Percentiles rank a stretch among this genome's conserved stretches.
Evolutionary conservation across 2,113 vertebrate species (phyloP).

Genomic region (Cheilinus undulatus): DNA sequence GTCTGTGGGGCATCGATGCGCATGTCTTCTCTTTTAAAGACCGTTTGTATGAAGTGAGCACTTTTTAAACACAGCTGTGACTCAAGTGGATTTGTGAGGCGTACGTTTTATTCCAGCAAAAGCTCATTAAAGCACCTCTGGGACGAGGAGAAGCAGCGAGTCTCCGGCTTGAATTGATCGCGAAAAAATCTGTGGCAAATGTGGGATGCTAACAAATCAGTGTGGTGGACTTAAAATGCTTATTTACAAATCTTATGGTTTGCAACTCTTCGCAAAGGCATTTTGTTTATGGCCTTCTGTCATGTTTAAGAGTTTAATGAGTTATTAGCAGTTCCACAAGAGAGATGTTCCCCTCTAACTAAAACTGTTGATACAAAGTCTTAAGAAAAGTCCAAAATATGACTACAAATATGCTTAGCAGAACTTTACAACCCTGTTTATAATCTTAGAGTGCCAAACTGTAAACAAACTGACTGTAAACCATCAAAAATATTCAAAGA

Average conservation of each 20-base stretch:
- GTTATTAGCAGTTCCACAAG: background rate
- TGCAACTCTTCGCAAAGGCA: background rate
- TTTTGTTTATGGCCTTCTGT: background rate
- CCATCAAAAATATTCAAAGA: background rate
- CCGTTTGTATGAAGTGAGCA: constrained; percentile 39
- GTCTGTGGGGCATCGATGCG: constrained; percentile 27
- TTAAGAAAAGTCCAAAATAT: background rate
- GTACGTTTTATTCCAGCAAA: constrained; percentile 9
- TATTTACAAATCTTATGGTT: background rate
- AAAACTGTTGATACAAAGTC: too few relatives aligned
- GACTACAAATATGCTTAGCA: background rate
- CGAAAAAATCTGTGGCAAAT: constrained; percentile 5
- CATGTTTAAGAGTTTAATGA: background rate
- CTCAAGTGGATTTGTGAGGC: constrained; percentile 31
- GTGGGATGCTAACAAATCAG: constrained; percentile 13
- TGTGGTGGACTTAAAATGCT: background rate
- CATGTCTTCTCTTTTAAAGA: constrained; percentile 38
- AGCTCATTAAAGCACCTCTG: constrained; percentile 14
- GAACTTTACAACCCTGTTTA: background rate
- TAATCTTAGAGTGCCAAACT: background rate
- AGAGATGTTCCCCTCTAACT: background rate
- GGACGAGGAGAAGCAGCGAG: constrained; percentile 2
- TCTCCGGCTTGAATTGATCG: constrained; percentile 13
- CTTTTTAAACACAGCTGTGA: constrained; percentile 42
- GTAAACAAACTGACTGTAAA: background rate